A percentile compares a stretch with the other conserved stretches of the same genome.
phyloP scores from a whole-genome alignment of 2,797 vertebrate species.

The Sphaeramia orbicularis region DNA sequence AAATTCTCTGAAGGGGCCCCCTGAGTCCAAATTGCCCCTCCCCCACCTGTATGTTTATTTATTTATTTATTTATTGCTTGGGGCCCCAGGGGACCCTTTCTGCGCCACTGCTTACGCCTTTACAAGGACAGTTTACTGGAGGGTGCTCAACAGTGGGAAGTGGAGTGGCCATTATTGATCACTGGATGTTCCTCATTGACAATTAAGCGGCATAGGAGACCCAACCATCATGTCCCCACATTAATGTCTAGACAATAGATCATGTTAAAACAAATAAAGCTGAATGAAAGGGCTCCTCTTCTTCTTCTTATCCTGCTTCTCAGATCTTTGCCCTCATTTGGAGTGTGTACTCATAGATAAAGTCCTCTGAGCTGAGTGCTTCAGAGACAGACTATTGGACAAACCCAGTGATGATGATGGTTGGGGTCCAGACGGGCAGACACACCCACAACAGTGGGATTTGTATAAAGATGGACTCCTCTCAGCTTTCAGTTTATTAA shows the following conservation, averaged over 20 bases:
- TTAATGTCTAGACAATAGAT: background rate
- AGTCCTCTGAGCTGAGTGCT: constrained; percentile 7
- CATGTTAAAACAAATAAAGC: no score
- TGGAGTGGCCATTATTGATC: constrained; percentile 10
- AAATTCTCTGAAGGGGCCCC: no score
- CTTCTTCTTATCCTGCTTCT: background rate
- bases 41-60: no score
- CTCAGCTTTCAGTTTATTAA: background rate
- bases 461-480: constrained; percentile 29
- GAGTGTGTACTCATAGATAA: constrained; percentile 41
- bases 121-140: background rate
- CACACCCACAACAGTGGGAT: constrained; percentile 34
- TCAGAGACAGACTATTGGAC: constrained; percentile 64
- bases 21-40: no score
- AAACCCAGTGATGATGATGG: constrained; percentile 24
- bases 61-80: no score
- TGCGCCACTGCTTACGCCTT: no score
- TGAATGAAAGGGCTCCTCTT: no score
- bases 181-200: background rate
- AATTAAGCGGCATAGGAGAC: constrained; percentile 11
- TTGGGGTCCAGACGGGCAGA: constrained; percentile 49
- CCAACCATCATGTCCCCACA: constrained; percentile 2
- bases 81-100: no score
- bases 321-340: constrained; percentile 14
- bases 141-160: background rate